These are phyloP conservation scores for Ictidomys tridecemlineatus DNA, from an alignment of 2,113 vertebrate species.

Conservation along the genomic window DNA sequence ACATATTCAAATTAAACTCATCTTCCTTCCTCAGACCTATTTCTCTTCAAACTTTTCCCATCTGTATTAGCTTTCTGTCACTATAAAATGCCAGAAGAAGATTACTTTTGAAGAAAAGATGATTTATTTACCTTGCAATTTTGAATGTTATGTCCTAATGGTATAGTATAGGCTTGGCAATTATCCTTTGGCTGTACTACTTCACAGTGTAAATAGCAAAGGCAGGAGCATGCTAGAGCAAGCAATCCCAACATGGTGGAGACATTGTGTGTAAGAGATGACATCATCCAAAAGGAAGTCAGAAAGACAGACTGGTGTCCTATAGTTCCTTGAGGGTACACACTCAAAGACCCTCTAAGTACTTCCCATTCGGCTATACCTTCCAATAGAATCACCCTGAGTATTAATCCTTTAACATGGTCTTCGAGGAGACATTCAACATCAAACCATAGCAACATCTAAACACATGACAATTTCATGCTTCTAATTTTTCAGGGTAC, in stretches of 20 bases:
- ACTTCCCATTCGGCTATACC: background rate
- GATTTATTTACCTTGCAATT: background rate
- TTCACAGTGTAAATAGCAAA: background rate
- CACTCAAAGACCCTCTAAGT: background rate
- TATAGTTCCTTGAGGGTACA: background rate
- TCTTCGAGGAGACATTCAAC: background rate
- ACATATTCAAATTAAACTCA: constrained; percentile 18
- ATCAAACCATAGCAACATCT: background rate
- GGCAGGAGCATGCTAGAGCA: background rate
- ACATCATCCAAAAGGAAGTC: background rate
- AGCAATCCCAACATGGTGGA: background rate
- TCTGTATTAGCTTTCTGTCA: background rate
- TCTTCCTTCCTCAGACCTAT: constrained; percentile 38
- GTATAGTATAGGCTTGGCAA: background rate
- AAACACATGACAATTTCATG: constrained; percentile 38
- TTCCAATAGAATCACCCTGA: too few relatives aligned
- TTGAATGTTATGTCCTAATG: background rate
- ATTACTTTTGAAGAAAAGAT: background rate
- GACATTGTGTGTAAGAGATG: background rate
- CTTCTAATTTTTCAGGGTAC: constrained; percentile 4
- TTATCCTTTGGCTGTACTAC: background rate
- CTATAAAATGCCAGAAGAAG: background rate
- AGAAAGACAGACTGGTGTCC: background rate
- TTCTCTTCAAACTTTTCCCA: background rate
- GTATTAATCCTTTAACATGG: background rate